Evolutionary conservation across 2,888 invertebrate genomes (phyloP).

Genomic region (Tenthredo scrophulariae): DNA sequence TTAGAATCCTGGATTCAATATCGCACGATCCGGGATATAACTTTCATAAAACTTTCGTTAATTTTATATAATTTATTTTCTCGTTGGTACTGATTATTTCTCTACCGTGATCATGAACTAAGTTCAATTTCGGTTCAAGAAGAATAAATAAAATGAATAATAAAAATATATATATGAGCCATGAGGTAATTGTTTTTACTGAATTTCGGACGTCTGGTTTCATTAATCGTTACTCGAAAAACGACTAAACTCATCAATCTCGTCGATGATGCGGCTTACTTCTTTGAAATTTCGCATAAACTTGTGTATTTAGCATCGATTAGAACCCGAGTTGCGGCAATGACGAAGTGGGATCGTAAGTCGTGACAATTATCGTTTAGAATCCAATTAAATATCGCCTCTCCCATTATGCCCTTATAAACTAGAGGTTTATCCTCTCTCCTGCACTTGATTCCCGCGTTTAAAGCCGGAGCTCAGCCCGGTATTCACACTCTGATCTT

Average conservation of each 20-base stretch:
- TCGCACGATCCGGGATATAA: not conserved
- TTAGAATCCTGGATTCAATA: too few relatives aligned
- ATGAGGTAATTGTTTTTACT: not conserved
- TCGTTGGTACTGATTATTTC: not conserved
- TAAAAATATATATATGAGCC: too few relatives aligned
- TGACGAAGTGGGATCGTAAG: slow-evolving; percentile 41
- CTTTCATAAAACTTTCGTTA: not conserved
- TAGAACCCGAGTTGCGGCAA: not conserved
- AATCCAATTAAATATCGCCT: slow-evolving; percentile 48
- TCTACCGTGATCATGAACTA: not conserved
- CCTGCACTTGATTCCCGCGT: not conserved
- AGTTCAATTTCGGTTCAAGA: not conserved
- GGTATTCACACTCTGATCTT: slow-evolving; percentile 37
- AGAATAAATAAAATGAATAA: not conserved
- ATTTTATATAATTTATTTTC: not conserved
- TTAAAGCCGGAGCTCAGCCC: not conserved
- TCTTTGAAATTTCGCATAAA: not conserved
- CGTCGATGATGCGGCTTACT: not conserved
- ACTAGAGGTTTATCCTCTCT: not conserved
- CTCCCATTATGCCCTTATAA: slow-evolving; percentile 47
- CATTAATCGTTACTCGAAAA: not conserved
- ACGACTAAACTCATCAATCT: not conserved
- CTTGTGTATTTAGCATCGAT: not conserved
- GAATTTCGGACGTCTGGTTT: not conserved
- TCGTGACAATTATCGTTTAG: slow-evolving; percentile 49